Conservation (phyloP, 2,797 vertebrate genomes). For the Karalla daura region DNA sequence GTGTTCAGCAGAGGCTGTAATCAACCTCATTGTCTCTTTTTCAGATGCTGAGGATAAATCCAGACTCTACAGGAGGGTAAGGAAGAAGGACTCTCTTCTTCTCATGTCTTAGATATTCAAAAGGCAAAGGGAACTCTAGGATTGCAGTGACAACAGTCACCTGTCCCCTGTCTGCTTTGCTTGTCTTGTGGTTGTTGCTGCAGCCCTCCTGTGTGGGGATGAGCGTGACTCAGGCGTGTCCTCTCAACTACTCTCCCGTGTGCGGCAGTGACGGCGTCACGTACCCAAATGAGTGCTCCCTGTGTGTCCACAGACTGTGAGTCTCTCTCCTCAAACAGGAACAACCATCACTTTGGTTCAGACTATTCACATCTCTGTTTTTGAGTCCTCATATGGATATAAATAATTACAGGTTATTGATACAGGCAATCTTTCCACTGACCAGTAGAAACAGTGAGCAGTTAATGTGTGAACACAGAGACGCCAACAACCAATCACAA, state of each 20-base stretch:
- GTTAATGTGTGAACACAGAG: no score
- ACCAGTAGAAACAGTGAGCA: no score
- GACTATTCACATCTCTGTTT: no score
- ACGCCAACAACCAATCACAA: no score
- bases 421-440: no score
- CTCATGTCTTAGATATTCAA: no score
- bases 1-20: neutral
- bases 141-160: neutral
- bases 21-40: neutral
- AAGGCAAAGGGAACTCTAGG: no score
- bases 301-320: constrained; percentile 77
- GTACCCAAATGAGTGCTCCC: constrained; percentile 82
- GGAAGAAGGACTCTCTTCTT: neutral
- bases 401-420: no score
- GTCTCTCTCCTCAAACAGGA: no score
- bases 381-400: no score
- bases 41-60: constrained; percentile 68
- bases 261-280: constrained; percentile 82
- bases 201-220: constrained; percentile 71
- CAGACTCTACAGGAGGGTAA: constrained; percentile 66
- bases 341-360: no score
- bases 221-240: constrained; percentile 65
- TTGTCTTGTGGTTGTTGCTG: neutral
- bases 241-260: constrained; percentile 78
- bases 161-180: neutral